These are phyloP conservation scores for Atherinomorus stipes DNA, from an alignment of 2,113 vertebrate genomes.

Conservation along the genomic window DNA sequence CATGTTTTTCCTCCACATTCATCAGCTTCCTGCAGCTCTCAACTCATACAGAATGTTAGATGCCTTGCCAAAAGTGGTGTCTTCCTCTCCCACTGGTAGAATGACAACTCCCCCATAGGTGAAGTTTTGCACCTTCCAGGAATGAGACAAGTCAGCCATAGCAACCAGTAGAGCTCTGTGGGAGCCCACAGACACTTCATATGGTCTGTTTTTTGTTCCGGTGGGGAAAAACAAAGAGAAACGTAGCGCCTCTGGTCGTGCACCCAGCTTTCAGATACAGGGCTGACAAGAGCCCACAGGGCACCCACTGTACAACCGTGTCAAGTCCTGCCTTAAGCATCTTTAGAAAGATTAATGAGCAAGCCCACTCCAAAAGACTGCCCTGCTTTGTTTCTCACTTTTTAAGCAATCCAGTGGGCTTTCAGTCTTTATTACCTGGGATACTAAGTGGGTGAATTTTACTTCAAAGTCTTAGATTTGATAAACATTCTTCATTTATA, in stretches of 20 bases:
- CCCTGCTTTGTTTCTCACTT: conserved; percentile 51
- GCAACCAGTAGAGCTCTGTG: conserved; percentile 43
- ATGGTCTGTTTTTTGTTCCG: conserved; percentile 26
- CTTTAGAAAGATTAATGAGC: conserved; percentile 81
- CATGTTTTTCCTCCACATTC: conserved; percentile 56
- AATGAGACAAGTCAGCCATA: conserved; percentile 62
- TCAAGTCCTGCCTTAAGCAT: conserved; percentile 73
- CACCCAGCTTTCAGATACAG: conserved; percentile 30
- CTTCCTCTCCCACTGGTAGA: conserved; percentile 63
- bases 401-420: conserved; percentile 63
- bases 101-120: conserved; percentile 70
- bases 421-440: conserved; percentile 69
- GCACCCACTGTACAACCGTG: conserved; percentile 53
- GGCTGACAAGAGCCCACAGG: conserved; percentile 53
- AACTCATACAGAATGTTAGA: conserved; percentile 50
- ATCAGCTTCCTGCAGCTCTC: conserved; percentile 71
- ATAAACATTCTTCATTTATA: conserved; percentile 60
- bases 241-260: conserved; percentile 36
- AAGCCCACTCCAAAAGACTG: conserved; percentile 61
- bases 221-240: conserved; percentile 47
- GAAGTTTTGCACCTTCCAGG: conserved; percentile 69
- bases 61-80: conserved; percentile 60
- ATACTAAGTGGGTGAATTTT: conserved; percentile 67
- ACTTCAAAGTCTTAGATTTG: conserved; percentile 59
- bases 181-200: conserved; percentile 40